These are phyloP conservation scores for Cinara cedri DNA, from an alignment of 2,888 invertebrate species.

Conservation along the genomic window DNA sequence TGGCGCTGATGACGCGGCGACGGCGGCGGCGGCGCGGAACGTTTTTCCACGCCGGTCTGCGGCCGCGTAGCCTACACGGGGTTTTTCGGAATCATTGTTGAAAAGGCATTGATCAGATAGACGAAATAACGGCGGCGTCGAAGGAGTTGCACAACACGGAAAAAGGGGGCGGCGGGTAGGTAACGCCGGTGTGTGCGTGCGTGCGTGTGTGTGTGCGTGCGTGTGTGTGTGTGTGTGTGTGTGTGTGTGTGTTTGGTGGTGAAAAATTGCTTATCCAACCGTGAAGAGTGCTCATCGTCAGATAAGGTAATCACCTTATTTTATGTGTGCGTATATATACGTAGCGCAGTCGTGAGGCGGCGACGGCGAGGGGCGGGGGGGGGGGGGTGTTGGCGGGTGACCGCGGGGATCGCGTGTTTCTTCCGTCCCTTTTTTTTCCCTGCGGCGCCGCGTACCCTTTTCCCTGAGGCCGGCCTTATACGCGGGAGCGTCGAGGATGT, in stretches of 20 bases:
- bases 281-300: constrained; percentile 57
- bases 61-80: neutral
- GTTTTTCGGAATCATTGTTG: constrained; percentile 46
- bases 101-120: constrained; percentile 44
- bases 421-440: constrained; percentile 2
- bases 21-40: no score
- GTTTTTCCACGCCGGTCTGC: constrained; percentile 4
- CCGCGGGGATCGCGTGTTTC: constrained; percentile 46
- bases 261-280: constrained; percentile 58
- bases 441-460: neutral
- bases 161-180: neutral
- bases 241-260: constrained; percentile 48
- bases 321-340: constrained; percentile 28
- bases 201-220: no score
- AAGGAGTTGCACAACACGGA: constrained; percentile 45
- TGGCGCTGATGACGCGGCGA: no score
- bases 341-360: neutral
- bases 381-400: no score
- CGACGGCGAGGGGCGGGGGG: neutral
- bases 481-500: neutral
- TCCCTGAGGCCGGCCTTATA: neutral
- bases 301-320: constrained; percentile 56
- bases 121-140: constrained; percentile 44
- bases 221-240: constrained; percentile 34
- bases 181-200: neutral